A percentile compares a stretch with the other conserved stretches of the same genome.
phyloP scores from a whole-genome alignment of 2,113 vertebrate species.

The Bujurquina vittata region DNA sequence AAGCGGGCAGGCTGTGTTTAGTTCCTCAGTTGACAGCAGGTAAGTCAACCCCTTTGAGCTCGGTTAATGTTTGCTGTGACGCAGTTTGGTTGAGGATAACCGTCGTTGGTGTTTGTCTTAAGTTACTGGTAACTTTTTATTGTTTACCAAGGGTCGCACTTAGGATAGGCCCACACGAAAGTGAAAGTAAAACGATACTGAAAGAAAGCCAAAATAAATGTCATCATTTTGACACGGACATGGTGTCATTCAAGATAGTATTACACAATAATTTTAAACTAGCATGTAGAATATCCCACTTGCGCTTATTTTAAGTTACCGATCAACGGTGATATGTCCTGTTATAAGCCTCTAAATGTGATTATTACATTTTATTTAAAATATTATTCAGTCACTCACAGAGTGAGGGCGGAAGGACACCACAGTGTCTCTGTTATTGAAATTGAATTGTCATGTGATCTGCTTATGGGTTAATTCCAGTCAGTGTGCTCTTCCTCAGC shows the following conservation, averaged over 20 bases:
- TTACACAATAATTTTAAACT: not conserved
- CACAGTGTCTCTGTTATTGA: not conserved
- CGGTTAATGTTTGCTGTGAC: constrained; percentile 38
- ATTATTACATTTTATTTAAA: not conserved
- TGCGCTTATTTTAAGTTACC: not conserved
- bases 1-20: accelerated
- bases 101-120: not conserved
- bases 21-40: constrained; percentile 7
- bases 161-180: constrained; percentile 28
- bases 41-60: constrained; percentile 20
- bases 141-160: constrained; percentile 4
- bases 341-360: not conserved
- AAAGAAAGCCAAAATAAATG: not conserved
- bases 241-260: not conserved
- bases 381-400: not conserved
- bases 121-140: constrained; percentile 47
- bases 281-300: not conserved
- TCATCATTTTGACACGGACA: too few relatives aligned
- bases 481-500: not conserved
- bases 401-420: not conserved
- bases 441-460: constrained; percentile 35
- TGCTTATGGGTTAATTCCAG: not conserved
- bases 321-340: not conserved
- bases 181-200: constrained; percentile 22
- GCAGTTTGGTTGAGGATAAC: constrained; percentile 33